Conservation (phyloP, 1,140 invertebrate genomes). For the Brachionus rotundiformis region DNA sequence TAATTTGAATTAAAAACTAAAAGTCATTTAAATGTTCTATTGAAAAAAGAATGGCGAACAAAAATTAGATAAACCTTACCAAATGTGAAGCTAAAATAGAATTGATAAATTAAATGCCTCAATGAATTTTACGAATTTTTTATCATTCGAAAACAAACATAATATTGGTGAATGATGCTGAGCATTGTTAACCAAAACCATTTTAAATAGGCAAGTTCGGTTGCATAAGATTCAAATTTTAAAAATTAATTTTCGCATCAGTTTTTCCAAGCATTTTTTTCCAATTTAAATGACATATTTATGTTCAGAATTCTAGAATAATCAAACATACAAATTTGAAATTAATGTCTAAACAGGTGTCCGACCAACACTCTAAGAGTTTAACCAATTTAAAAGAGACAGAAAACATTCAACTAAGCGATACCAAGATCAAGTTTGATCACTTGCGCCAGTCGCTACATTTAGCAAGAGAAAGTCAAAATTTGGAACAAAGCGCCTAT, state of each 20-base stretch:
- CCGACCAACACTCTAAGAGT: background rate
- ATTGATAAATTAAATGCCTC: background rate
- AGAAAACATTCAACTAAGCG: background rate
- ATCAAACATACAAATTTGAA: background rate
- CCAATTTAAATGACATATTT: background rate
- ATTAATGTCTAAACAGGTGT: background rate
- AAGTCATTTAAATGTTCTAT: too few relatives aligned
- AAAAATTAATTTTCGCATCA: background rate
- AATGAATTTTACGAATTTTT: background rate
- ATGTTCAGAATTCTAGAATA: background rate
- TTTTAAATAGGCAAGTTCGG: background rate
- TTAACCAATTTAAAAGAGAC: background rate
- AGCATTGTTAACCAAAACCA: background rate
- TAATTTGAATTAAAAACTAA: too few relatives aligned
- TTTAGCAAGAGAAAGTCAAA: background rate
- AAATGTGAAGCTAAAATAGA: background rate
- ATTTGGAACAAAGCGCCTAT: background rate
- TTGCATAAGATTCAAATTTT: background rate
- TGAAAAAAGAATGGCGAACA: background rate
- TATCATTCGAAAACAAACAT: background rate
- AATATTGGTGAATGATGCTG: background rate
- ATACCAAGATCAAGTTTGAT: background rate
- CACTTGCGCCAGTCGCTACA: background rate
- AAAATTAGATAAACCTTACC: background rate
- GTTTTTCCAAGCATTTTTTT: too few relatives aligned